Percentiles rank a stretch among this genome's conserved stretches.
Evolutionary conservation across 1,140 invertebrate genomes (phyloP).

Genomic region (Geopemphigus sp.): DNA sequence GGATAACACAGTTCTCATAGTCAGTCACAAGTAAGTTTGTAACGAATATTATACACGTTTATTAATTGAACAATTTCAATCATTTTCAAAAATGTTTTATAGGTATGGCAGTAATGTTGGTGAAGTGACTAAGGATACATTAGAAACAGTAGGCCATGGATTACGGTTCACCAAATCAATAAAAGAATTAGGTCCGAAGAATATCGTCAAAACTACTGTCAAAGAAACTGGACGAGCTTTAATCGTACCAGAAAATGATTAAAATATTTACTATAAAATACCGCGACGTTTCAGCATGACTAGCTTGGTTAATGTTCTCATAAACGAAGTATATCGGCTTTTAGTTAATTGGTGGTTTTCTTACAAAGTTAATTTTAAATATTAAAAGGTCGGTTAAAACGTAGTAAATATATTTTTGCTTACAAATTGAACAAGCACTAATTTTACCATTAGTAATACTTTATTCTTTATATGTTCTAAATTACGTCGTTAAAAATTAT

Average conservation of each 20-base stretch:
- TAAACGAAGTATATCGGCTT: background rate
- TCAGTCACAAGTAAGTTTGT: constrained; percentile 65
- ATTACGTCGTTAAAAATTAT: too few species aligned
- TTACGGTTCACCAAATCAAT: constrained; percentile 63
- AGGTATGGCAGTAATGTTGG: constrained; percentile 66
- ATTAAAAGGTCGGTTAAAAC: background rate
- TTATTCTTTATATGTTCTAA: too few species aligned
- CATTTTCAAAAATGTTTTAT: constrained; percentile 50
- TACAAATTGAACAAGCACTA: background rate
- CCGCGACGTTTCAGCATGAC: background rate
- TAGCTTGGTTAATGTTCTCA: background rate
- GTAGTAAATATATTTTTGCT: background rate
- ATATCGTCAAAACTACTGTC: constrained; percentile 64
- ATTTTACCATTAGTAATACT: too few species aligned
- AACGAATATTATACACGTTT: background rate
- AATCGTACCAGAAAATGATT: constrained; percentile 33
- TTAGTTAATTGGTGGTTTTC: background rate
- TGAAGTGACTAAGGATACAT: constrained; percentile 61
- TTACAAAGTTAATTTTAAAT: background rate
- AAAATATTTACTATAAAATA: background rate
- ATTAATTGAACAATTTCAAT: background rate
- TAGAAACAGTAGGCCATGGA: constrained; percentile 66
- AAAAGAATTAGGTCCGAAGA: constrained; percentile 64
- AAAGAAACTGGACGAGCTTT: constrained; percentile 61
- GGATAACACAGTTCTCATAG: constrained; percentile 69